Percentiles rank a stretch among this genome's conserved stretches.
phyloP scores from a whole-genome alignment of 2,797 vertebrate species.

The Falco biarmicus region DNA sequence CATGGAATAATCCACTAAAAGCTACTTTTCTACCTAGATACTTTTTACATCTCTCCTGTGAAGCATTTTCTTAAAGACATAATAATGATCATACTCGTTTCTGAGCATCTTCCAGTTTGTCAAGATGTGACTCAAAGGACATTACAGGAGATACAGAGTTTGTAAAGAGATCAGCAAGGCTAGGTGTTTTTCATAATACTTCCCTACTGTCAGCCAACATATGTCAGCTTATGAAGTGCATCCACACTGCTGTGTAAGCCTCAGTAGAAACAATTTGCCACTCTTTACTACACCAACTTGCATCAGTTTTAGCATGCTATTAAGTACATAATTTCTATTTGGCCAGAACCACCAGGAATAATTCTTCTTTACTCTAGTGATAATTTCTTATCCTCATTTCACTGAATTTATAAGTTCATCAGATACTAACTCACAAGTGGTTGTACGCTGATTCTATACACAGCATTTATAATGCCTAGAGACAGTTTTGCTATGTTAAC shows the following conservation, averaged over 20 bases:
- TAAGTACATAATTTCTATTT: neutral
- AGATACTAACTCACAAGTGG: neutral
- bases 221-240: neutral
- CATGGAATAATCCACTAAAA: neutral
- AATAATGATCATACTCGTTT: neutral
- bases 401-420: neutral
- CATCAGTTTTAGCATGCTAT: neutral
- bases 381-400: neutral
- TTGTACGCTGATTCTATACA: neutral
- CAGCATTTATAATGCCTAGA: neutral
- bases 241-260: neutral
- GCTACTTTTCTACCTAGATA: neutral
- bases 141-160: neutral
- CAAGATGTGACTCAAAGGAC: neutral
- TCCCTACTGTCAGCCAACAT: neutral
- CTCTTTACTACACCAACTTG: neutral
- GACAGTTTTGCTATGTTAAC: neutral
- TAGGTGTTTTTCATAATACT: neutral
- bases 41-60: neutral
- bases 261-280: neutral
- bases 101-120: neutral
- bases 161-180: neutral
- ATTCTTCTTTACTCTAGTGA: neutral
- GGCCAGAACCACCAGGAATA: neutral
- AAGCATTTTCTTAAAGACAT: neutral